Evolutionary conservation across 2,888 invertebrate species (phyloP).

Genomic region (Onthophagus sagittarius): DNA sequence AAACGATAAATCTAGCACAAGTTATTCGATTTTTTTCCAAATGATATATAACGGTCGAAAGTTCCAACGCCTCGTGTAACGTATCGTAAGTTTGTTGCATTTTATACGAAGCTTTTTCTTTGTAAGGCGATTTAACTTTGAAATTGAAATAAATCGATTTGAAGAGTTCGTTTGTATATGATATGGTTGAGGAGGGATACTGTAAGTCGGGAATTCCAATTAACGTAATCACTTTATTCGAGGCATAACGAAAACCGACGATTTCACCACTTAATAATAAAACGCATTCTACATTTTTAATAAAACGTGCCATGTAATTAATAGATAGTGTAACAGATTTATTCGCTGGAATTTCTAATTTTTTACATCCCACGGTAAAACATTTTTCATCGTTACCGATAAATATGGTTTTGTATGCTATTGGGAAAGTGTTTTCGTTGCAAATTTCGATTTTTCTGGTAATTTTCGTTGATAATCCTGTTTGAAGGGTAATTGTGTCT

Average conservation of each 20-base stretch:
- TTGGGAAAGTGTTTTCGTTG: constrained; percentile 37
- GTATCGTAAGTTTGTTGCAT: not conserved
- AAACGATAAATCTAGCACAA: not conserved
- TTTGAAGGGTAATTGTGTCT: constrained; percentile 49
- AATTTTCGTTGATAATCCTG: constrained; percentile 50
- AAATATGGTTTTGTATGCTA: constrained; percentile 36
- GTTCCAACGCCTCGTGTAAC: not conserved
- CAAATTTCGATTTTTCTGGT: constrained; percentile 46
- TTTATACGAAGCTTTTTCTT: not conserved
- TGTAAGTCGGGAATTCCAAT: constrained; percentile 33
- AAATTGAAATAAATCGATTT: not conserved
- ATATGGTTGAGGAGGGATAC: constrained; percentile 14
- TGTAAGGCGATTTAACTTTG: constrained; percentile 1
- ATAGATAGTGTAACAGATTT: constrained; percentile 29
- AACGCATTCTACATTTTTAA: constrained; percentile 28
- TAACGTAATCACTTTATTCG: constrained; percentile 35
- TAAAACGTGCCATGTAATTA: constrained; percentile 35
- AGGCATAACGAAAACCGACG: constrained; percentile 35
- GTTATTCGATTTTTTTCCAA: not conserved
- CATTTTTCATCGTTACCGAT: constrained; percentile 35
- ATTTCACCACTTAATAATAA: constrained; percentile 39
- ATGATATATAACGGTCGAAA: not conserved
- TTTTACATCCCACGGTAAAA: constrained; percentile 27
- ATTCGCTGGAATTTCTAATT: constrained; percentile 25
- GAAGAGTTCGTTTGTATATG: not conserved